Evolutionary conservation across 2,113 vertebrate genomes (phyloP), one percentile per base, ranked within the genome.

Genomic region (Lipotes vexillifer): DNA sequence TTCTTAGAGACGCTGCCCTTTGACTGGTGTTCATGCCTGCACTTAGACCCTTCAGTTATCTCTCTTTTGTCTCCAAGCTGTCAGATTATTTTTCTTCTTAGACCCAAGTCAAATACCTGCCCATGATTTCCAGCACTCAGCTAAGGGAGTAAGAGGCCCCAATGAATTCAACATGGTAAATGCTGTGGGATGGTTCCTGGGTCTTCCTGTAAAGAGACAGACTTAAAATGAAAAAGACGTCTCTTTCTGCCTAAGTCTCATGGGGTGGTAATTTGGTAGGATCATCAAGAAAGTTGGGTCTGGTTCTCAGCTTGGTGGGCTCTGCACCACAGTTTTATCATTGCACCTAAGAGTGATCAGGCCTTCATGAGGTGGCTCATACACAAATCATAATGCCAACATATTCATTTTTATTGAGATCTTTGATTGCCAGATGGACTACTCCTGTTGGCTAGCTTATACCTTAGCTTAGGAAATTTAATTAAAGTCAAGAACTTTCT

Each of bases 21-120:
- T 75, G 33, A 11, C 25, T 69, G 69, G 83, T 72, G 11, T n/a
- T 55, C 38, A 31, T 29, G 38, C 20, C 13, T 12, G 25, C 36
- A 6, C 49, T 82, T 31, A 46, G 52, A 25, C 21, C 29, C 68
- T 78, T 77, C 11, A 57, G 10, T 80, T 41, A 31, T 44, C n/a
- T 93, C 61, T 74, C 6, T 69, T 96, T 93, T 92, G n/a, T 68
- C 31, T 96, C n/a, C 38, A 74, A 7, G 77, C n/a, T 87, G 75
- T 77, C 33, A 65, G 49, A 29, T 68, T 52, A 21, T 65, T 92
- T 93, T 87, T 69, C 31, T 81, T 75, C 41, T 46, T 61, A 86
- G 55, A n/a, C 31, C 38, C 69, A 27, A 84, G 36, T 94, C 46
- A 96, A 55, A 91, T 21, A 63, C 17, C 55, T 94, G n/a, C 6